Conservation (phyloP, 2,797 vertebrate genomes). For the Rhinoraja longicauda region DNA sequence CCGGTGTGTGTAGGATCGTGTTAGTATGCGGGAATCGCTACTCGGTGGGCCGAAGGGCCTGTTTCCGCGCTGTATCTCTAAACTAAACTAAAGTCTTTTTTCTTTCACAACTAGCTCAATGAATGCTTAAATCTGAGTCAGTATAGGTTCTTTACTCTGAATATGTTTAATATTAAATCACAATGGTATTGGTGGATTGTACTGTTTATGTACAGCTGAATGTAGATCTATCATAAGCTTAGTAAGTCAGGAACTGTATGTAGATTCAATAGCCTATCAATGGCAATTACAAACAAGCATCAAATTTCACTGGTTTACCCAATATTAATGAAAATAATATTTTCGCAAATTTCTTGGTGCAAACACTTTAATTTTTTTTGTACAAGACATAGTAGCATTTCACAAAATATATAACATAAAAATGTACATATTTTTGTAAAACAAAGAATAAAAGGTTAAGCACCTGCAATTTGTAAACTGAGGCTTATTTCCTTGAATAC, state of each 20-base stretch:
- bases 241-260: neutral
- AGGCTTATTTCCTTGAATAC: constrained; percentile 11
- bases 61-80: too few species aligned
- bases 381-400: constrained; percentile 34
- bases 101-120: neutral
- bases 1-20: too few species aligned
- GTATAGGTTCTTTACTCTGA: neutral
- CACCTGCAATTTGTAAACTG: constrained; percentile 26
- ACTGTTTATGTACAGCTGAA: neutral
- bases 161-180: neutral
- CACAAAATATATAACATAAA: constrained; percentile 39
- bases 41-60: too few species aligned
- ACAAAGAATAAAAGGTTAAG: constrained; percentile 32
- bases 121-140: neutral
- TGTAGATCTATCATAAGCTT: neutral
- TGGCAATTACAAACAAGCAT: neutral
- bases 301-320: neutral
- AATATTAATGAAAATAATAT: neutral
- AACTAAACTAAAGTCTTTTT: too few species aligned
- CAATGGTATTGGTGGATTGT: neutral
- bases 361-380: constrained; percentile 34
- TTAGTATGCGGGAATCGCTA: too few species aligned
- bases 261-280: neutral
- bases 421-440: constrained; percentile 39
- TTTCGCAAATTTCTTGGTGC: constrained; percentile 4